These are phyloP conservation scores for Lonchura striata DNA, from an alignment of 2,113 vertebrate species.

Conservation along the genomic window DNA sequence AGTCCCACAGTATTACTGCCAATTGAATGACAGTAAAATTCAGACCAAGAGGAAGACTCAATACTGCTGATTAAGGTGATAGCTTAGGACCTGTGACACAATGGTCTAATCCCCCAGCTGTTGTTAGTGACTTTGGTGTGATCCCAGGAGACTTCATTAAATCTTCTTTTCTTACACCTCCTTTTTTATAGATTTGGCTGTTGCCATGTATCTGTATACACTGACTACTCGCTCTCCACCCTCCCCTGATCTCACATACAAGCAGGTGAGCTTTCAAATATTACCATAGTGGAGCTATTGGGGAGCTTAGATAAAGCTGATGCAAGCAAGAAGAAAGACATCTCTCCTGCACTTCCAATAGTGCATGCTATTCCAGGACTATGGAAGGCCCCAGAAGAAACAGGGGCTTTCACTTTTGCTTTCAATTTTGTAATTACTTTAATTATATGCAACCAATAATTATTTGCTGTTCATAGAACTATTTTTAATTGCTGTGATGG, in stretches of 20 bases:
- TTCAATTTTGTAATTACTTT: not conserved
- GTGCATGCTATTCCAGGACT: not conserved
- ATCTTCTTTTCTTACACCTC: not conserved
- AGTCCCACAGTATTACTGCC: not conserved
- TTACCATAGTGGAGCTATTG: not conserved
- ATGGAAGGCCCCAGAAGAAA: not conserved
- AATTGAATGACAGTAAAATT: not conserved
- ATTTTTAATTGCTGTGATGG: not conserved
- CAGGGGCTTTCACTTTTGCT: not conserved
- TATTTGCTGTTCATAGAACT: not conserved
- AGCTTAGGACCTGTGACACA: not conserved
- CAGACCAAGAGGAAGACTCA: not conserved
- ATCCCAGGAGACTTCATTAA: not conserved
- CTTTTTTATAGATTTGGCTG: not conserved
- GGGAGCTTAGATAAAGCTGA: not conserved
- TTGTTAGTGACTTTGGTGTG: not conserved
- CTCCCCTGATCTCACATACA: not conserved
- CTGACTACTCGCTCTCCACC: accelerated
- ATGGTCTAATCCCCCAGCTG: not conserved
- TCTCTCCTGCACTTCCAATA: not conserved
- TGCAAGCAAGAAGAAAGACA: not conserved
- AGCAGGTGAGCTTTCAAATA: not conserved
- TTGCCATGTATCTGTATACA: not conserved
- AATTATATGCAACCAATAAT: not conserved
- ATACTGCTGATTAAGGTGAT: not conserved